Evolutionary conservation across 2,888 invertebrate species (phyloP), one percentile per base, ranked within the genome.

Genomic region (Busseola fusca): DNA sequence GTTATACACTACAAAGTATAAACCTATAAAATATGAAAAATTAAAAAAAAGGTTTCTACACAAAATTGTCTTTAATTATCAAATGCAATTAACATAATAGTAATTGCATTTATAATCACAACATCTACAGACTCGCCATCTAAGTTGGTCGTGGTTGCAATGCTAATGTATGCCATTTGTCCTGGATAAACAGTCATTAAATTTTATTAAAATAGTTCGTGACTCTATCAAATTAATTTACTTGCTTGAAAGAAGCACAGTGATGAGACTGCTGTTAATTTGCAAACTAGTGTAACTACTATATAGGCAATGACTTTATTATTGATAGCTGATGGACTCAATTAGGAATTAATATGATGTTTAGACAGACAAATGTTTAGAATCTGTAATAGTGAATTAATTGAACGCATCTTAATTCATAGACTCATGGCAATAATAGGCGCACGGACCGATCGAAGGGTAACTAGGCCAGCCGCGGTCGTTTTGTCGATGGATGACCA

Each of bases 181-280:
- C 69, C 65, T 66, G 70, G 48, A 60, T 80, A 69, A 60, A 69
- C 56, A 57, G 21, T 56, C 14, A 74, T 69, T 63, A 52, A 42
- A 60, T 80, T 79, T 79, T 45, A 68, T 64, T 42, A 27, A 65
- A 72, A 64, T 70, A 64, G 71, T 79, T 77, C 71, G 71, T 79
- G 71, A 74, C 76, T 64, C 70, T 68, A 78, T 68, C 27, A 77
- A 76, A 76, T 68, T 56, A 63, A 82, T 73, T 73, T 18, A 59
- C 25, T 64, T 62, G 34, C 10, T 69, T 65, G n/a, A 68, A 69
- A 79, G 66, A 69, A 74, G 52, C 50, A 40, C 63, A 48, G 65
- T 69, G 37, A 74, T 66, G 59, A n/a, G 25, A 7, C 21, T 25
- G 34, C 40, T 34, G 40, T 78, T 63, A n/a, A 64, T 79, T 62